Conservation (phyloP, 1,140 invertebrate genomes). For the Heliothis subflexa region DNA sequence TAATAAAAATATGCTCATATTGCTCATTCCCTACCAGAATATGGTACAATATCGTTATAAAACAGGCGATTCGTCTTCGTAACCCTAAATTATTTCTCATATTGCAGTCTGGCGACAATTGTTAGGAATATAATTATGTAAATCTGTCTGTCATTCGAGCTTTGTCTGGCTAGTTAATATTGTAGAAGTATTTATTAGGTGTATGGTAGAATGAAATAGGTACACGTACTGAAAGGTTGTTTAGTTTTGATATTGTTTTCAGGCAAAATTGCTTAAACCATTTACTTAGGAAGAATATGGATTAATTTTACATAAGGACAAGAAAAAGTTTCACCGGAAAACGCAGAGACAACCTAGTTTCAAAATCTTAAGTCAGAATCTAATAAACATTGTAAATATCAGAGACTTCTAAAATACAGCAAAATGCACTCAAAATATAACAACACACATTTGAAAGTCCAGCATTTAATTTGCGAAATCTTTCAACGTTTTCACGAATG, state of each 20-base stretch:
- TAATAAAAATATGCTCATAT: no score
- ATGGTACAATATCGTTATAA: neutral
- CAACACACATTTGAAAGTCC: neutral
- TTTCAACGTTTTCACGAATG: neutral
- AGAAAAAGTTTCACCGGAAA: no score
- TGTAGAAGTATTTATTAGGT: neutral
- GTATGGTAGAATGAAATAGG: neutral
- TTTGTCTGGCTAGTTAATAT: conserved; percentile 3
- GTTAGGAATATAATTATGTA: neutral
- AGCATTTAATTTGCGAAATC: neutral
- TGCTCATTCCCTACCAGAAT: neutral
- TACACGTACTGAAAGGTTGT: no score
- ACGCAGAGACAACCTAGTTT: no score
- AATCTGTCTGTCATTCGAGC: conserved; percentile 4
- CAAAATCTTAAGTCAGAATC: no score
- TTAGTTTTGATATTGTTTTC: no score
- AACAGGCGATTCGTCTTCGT: neutral
- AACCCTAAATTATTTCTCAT: conserved; percentile 15
- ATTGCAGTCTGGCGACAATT: conserved; percentile 10
- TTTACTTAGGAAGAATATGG: no score
- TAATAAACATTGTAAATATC: no score
- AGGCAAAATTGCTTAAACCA: no score
- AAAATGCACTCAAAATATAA: no score
- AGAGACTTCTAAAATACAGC: no score
- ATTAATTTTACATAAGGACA: no score